phyloP scores from a whole-genome alignment of 2,888 invertebrate genomes.

The Drosophila meridiana region DNA sequence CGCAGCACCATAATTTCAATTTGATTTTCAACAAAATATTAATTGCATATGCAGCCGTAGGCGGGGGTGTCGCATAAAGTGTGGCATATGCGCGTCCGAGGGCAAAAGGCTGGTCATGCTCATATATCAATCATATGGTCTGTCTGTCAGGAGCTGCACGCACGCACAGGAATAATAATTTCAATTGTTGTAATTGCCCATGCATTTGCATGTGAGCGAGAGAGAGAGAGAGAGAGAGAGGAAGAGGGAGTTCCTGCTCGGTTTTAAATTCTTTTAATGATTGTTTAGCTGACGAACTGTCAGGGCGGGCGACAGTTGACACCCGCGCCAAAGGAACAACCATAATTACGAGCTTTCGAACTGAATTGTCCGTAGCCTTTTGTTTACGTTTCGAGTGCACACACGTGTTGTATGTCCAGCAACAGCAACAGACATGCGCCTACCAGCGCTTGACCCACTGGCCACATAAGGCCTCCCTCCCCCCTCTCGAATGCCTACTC shows the following conservation, averaged over 20 bases:
- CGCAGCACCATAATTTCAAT: slow-evolving; percentile 62
- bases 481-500: slow-evolving; percentile 5
- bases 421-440: slow-evolving; percentile 73
- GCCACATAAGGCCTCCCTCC: neutral
- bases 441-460: slow-evolving; percentile 51
- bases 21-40: slow-evolving; percentile 72
- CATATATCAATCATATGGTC: slow-evolving; percentile 46
- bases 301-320: slow-evolving; percentile 49
- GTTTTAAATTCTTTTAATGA: slow-evolving; percentile 72
- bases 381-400: slow-evolving; percentile 69
- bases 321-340: slow-evolving; percentile 24
- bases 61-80: slow-evolving; percentile 63
- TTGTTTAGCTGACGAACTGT: slow-evolving; percentile 23
- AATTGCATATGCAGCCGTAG: slow-evolving; percentile 56
- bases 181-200: slow-evolving; percentile 41
- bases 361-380: slow-evolving; percentile 43
- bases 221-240: neutral
- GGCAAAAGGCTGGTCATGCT: slow-evolving; percentile 5
- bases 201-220: slow-evolving; percentile 38
- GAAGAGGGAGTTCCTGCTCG: neutral
- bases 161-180: slow-evolving; percentile 36
- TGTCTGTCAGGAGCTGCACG: slow-evolving; percentile 52
- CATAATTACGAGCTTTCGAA: slow-evolving; percentile 38
- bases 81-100: slow-evolving; percentile 59
- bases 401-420: slow-evolving; percentile 48